phyloP scores from a whole-genome alignment of 2,113 vertebrate genomes.

The Siniperca knerii region DNA sequence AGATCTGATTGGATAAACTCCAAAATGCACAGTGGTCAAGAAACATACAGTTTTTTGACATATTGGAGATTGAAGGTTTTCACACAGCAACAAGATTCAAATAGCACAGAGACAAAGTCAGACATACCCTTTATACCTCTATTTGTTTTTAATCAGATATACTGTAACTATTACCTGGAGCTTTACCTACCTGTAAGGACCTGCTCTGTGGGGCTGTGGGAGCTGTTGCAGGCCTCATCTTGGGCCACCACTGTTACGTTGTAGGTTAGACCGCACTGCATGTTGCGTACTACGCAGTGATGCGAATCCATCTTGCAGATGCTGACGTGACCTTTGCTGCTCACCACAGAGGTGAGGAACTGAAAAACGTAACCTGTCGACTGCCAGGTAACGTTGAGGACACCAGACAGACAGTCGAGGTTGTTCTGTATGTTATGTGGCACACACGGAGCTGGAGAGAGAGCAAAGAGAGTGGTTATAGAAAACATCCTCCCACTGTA shows the following conservation, averaged over 20 bases:
- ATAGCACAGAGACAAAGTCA: not conserved
- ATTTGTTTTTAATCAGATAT: not conserved
- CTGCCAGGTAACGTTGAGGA: constrained; percentile 82
- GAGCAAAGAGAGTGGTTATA: not conserved
- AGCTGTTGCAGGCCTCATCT: constrained; percentile 80
- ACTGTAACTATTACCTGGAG: not conserved
- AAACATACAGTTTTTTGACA: not conserved
- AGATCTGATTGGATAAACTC: not conserved
- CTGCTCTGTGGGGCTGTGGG: constrained; percentile 60
- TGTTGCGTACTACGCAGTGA: constrained; percentile 58
- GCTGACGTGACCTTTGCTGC: constrained; percentile 43
- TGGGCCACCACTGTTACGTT: constrained; percentile 71
- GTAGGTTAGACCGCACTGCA: constrained; percentile 78
- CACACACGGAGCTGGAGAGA: constrained; percentile 81
- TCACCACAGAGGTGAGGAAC: constrained; percentile 66
- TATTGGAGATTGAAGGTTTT: not conserved
- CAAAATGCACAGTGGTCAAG: not conserved
- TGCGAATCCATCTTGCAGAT: constrained; percentile 38
- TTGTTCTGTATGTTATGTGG: constrained; percentile 68
- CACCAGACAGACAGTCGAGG: constrained; percentile 75
- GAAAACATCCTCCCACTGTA: not conserved
- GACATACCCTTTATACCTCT: not conserved
- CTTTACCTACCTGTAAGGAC: constrained; percentile 69
- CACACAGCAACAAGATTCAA: not conserved
- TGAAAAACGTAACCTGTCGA: constrained; percentile 49